Conservation (phyloP, 1,140 invertebrate species). For the Prorops nasuta region DNA sequence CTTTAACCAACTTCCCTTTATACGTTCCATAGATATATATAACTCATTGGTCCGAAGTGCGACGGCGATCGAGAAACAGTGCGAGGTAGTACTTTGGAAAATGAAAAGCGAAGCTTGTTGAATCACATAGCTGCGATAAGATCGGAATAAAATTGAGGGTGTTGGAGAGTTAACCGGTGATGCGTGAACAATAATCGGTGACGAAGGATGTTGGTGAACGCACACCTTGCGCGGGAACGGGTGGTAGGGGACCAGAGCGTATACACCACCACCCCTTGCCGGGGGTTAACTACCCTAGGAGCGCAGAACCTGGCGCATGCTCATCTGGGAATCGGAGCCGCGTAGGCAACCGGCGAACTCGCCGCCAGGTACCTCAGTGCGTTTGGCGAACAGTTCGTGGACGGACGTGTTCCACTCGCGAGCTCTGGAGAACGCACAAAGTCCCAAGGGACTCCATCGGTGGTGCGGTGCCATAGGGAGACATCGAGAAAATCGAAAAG, state of each 20-base stretch:
- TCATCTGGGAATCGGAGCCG: slow-evolving; percentile 37
- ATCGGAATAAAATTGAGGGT: too few relatives aligned
- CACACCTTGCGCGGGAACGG: neutral
- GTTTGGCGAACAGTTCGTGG: slow-evolving; percentile 55
- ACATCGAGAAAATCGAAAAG: too few relatives aligned
- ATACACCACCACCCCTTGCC: neutral
- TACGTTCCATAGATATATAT: too few relatives aligned
- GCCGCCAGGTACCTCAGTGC: slow-evolving; percentile 50
- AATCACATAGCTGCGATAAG: too few relatives aligned
- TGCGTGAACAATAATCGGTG: slow-evolving; percentile 23
- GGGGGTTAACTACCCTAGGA: slow-evolving; percentile 19
- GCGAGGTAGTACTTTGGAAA: neutral
- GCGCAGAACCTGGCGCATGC: slow-evolving; percentile 39
- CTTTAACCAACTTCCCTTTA: too few relatives aligned
- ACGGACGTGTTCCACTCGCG: slow-evolving; percentile 45
- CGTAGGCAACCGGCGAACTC: slow-evolving; percentile 43
- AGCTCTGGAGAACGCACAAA: slow-evolving; percentile 33
- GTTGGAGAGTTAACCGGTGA: too few relatives aligned
- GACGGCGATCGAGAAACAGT: too few relatives aligned
- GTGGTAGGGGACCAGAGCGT: neutral
- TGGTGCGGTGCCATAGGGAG: too few relatives aligned
- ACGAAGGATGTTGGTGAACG: slow-evolving; percentile 7
- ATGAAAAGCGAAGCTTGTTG: neutral
- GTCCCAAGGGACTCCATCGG: too few relatives aligned
- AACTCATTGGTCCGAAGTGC: too few relatives aligned